A percentile compares a stretch with the other conserved stretches of the same genome.
These are phyloP conservation scores for Vanessa tameamea DNA, from an alignment of 1,140 invertebrate genomes.

Conservation along the genomic window DNA sequence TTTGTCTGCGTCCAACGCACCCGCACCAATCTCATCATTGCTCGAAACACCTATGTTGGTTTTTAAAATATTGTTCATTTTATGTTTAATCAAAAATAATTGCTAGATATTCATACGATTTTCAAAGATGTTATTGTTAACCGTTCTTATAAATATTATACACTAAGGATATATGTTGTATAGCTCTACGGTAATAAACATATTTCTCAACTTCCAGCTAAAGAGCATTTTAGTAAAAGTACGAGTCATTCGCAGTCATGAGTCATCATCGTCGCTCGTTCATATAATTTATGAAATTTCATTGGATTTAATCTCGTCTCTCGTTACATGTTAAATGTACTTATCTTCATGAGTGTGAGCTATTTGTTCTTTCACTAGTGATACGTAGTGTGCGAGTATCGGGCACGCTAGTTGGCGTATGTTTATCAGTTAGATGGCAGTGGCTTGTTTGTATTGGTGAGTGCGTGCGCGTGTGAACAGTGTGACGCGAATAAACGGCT, in stretches of 20 bases:
- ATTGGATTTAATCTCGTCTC: constrained; percentile 37
- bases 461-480: constrained; percentile 71
- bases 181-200: not conserved
- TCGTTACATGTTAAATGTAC: constrained; percentile 10
- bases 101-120: not conserved
- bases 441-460: constrained; percentile 71
- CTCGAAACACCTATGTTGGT: constrained; percentile 20
- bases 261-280: constrained; percentile 29
- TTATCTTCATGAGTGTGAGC: constrained; percentile 25
- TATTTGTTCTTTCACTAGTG: constrained; percentile 30
- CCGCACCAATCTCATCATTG: constrained; percentile 33
- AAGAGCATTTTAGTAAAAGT: constrained; percentile 34
- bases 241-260: constrained; percentile 36
- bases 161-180: not conserved
- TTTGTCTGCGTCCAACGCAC: constrained; percentile 71
- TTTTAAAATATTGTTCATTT: not conserved
- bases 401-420: constrained; percentile 44
- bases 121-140: not conserved
- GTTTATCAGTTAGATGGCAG: constrained; percentile 62
- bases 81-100: too few relatives aligned
- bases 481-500: constrained; percentile 74
- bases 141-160: not conserved
- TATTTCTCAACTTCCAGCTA: not conserved
- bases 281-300: constrained; percentile 38
- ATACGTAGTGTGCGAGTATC: constrained; percentile 34